Evolutionary conservation across 1,140 invertebrate species (phyloP), one percentile per base, ranked within the genome.

Genomic region (Dendroctonus ponderosae): DNA sequence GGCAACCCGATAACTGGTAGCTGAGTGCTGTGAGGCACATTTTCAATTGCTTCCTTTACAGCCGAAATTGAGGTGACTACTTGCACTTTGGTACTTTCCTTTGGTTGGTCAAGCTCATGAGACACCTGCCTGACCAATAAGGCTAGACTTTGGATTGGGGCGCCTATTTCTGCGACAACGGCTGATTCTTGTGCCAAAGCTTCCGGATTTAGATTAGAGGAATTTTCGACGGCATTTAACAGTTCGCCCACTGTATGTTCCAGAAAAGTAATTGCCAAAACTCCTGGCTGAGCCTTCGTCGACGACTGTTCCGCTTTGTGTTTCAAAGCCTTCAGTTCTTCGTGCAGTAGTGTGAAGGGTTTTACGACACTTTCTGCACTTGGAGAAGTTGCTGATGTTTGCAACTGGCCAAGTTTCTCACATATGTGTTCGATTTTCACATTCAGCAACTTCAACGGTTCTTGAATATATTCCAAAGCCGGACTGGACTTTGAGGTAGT

Each of bases 371-470:
- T 26, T 26, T 26, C 26, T 26, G 3, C 26, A 26, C 26, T 26
- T 2, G 26, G 26, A 3, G 26, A 26, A 26, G 26, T 26, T 26
- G 26, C 26, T 1, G 26, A 26, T 26, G 26, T 3, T 26, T 26
- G 26, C 26, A 26, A 26, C 3, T 26, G 26, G 26, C 26, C 3
- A 3, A 26, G 26, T 26, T 26, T 26, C 1, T 26, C 26, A 44
- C 38, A 60, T 42, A 71, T 60, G 15, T 72, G 52, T 42, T 70
- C 66, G 12, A 72, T 60, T 43, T 68, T 68, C 37, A 71, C 14
- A 43, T 48, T 11, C 6, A 73, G 53, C 11, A 73, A 51, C 63
- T 73, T 73, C 37, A 71, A 15, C 40, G 71, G 66, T 65, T 73
- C 71, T 40, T 65, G 44, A 42, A 71, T 58, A 44, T 68, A 70